Base-by-base conservation (phyloP, 2,113 vertebrate genomes). In the Lethenteron camtschaticum region DNA sequence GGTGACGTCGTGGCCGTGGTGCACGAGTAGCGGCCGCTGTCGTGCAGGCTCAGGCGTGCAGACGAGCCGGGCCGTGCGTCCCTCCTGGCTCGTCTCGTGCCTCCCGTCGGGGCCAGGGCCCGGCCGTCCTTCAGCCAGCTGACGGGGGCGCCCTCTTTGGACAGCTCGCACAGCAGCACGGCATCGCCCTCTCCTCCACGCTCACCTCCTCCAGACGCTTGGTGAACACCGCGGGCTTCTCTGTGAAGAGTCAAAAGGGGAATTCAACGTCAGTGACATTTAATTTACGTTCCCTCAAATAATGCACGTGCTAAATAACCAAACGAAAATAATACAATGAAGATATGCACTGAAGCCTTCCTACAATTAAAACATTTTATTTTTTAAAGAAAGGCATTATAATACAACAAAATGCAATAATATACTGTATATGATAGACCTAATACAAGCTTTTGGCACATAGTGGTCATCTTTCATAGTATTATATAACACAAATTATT, bases 111-210 rank as follows among this genome's bases (percentile, higher is more conserved):
- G 74, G 72, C 84, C 77, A 95, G 82, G 59, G 83, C 79, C 73
- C 94, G 75, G 24, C 84, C 79, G 73, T 83, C 89, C 76, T 87
- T 94, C 69, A 77, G 84, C 90, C 90, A 95, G 70, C 90, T 85
- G 76, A 95, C 79, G 1, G 78, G 56, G 9, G 74, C 77, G 0
- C 74, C 75, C 0, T 75, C 71, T 76, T 79, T 86, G 10, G 86
- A 90, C 68, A 92, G 79, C 75, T 87, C 81, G 14, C 90, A 95
- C 71, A 57, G 70, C 72, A 91, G 80, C 11, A 71, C 76, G 9
- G 82, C 85, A 0, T 66, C 63, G n/a, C 9, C 24, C 24, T 66
- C 24, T 66, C 63, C 24, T 66, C 63, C 10, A 11, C n/a, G n/a
- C 9, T 66, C 63, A 16, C n/a, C 10, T 9, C 24, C 63, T 66